Evolutionary conservation across 37 sponge, comb jelly and placozoan species (phyloP).

Genomic region (Spongia lamella): DNA sequence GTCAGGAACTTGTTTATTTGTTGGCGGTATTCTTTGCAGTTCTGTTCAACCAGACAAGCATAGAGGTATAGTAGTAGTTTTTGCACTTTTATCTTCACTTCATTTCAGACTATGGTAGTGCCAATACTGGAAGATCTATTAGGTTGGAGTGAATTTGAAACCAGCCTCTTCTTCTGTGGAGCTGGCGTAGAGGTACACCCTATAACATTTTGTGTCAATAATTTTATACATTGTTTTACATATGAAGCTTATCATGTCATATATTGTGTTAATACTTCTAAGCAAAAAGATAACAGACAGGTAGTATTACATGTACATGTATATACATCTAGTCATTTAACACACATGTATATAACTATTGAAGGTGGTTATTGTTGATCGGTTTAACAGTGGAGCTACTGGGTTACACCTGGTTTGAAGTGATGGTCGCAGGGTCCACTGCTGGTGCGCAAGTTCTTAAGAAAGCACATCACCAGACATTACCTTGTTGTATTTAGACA

Average conservation of each 20-base stretch:
- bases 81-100: not conserved
- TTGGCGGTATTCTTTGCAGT: conserved; percentile 65
- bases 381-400: conserved; percentile 49
- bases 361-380: conserved; percentile 66
- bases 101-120: conserved; percentile 65
- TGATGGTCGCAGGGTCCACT: conserved; percentile 3
- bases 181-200: conserved; percentile 63
- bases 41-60: conserved; percentile 73
- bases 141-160: conserved; percentile 57
- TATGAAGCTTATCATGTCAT: conserved; percentile 56
- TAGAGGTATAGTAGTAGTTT: conserved; percentile 53
- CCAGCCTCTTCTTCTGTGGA: conserved; percentile 74
- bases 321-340: not conserved
- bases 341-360: no score
- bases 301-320: no score
- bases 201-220: conserved; percentile 28
- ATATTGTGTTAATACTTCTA: conserved; percentile 28
- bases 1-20: conserved; percentile 75
- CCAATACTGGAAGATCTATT: conserved; percentile 66
- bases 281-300: conserved; percentile 63
- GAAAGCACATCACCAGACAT: no score
- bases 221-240: conserved; percentile 43
- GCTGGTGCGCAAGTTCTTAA: no score
- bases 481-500: not conserved
- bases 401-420: conserved; percentile 38